These are phyloP conservation scores for Zootoca vivipara DNA, from an alignment of 2,113 vertebrate species.

Conservation along the genomic window DNA sequence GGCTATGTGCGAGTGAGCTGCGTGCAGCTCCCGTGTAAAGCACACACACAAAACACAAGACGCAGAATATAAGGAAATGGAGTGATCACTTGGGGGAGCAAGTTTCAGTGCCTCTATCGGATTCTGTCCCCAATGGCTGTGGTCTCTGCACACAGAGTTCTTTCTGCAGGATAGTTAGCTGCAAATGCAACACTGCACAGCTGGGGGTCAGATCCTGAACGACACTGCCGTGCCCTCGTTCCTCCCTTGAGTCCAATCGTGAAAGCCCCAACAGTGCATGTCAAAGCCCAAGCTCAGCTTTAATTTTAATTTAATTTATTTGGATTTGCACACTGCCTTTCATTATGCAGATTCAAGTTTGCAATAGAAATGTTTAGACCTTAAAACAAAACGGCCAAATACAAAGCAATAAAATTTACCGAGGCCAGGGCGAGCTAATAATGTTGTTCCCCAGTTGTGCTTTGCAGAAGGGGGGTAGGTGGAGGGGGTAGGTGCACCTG, in stretches of 20 bases:
- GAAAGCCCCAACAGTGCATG: no score
- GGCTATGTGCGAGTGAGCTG: background rate
- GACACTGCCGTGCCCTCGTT: background rate
- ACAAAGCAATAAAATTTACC: background rate
- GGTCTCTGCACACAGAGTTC: background rate
- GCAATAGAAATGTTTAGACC: background rate
- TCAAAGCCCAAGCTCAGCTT: background rate
- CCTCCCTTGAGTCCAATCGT: background rate
- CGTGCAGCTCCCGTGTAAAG: background rate
- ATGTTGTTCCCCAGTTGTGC: background rate
- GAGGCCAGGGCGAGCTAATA: background rate
- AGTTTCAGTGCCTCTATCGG: background rate
- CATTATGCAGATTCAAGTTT: background rate
- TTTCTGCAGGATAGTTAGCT: background rate
- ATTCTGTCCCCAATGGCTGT: no score
- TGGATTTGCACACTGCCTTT: background rate
- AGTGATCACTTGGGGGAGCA: background rate
- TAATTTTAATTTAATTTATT: background rate
- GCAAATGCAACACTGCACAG: background rate
- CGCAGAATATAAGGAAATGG: background rate
- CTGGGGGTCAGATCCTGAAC: background rate
- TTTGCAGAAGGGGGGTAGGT: background rate
- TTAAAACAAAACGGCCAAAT: background rate
- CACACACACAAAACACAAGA: background rate
- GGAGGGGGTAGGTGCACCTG: background rate